phyloP scores from a whole-genome alignment of 1,140 invertebrate genomes.

The Macrosteles quadrilineatus region DNA sequence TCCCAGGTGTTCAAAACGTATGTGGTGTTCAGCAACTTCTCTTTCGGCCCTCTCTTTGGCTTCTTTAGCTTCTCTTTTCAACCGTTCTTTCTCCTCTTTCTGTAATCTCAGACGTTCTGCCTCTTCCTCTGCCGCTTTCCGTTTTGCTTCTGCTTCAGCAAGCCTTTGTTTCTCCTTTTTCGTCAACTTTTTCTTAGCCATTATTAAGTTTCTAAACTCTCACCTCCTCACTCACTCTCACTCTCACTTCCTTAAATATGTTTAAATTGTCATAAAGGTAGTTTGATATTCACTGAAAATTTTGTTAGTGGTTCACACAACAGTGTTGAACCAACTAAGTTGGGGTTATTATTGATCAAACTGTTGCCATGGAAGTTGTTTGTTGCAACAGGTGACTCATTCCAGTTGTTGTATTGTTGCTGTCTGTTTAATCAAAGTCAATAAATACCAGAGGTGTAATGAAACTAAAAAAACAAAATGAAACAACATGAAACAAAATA shows the following conservation, averaged over 20 bases:
- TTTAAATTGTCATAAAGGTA: too few relatives aligned
- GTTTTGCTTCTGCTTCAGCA: conserved; percentile 30
- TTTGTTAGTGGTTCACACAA: too few relatives aligned
- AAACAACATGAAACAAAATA: too few relatives aligned
- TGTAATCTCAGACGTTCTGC: conserved; percentile 21
- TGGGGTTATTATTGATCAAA: conserved; percentile 9
- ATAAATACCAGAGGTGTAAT: too few relatives aligned
- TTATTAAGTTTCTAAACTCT: conserved; percentile 2
- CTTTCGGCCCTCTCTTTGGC: conserved; percentile 29
- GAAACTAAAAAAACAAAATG: too few relatives aligned
- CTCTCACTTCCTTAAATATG: too few relatives aligned
- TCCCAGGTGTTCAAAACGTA: conserved; percentile 26
- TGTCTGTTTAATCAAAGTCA: too few relatives aligned
- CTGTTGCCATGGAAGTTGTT: conserved; percentile 12
- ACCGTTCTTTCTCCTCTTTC: conserved; percentile 35
- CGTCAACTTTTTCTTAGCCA: conserved; percentile 30
- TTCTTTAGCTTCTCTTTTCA: conserved; percentile 32
- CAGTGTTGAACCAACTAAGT: not conserved
- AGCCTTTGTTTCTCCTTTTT: conserved; percentile 33
- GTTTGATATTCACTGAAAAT: too few relatives aligned
- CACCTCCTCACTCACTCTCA: too few relatives aligned
- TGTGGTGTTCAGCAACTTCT: conserved; percentile 30
- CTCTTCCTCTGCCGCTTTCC: conserved; percentile 32
- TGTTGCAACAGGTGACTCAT: not conserved
- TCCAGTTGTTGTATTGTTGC: too few relatives aligned